phyloP scores from a whole-genome alignment of 2,113 vertebrate genomes.

The Physeter macrocephalus region DNA sequence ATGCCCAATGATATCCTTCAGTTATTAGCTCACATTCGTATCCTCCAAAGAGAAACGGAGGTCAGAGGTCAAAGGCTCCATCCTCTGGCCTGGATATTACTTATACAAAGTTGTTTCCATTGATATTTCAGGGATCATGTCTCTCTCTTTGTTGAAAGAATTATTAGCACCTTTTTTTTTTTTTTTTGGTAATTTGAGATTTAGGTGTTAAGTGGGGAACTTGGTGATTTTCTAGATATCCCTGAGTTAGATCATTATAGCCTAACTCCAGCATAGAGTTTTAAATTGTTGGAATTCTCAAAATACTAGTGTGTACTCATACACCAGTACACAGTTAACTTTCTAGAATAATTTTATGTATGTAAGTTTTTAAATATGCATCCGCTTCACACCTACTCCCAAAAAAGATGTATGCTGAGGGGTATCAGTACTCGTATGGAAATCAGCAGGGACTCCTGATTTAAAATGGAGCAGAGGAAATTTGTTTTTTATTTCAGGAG shows the following conservation, averaged over 20 bases:
- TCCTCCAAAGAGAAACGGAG: neutral
- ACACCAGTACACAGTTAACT: neutral
- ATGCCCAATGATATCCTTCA: neutral
- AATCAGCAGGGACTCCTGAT: neutral
- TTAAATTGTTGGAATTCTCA: neutral
- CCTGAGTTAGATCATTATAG: neutral
- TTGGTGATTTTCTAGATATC: neutral
- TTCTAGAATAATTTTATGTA: neutral
- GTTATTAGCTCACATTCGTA: neutral
- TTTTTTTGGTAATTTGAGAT: neutral
- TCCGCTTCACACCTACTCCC: too few relatives aligned
- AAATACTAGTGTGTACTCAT: neutral
- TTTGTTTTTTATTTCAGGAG: neutral
- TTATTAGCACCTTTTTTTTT: neutral
- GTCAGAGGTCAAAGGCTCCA: neutral
- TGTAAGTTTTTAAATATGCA: neutral
- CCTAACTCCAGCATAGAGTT: neutral
- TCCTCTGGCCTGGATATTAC: neutral
- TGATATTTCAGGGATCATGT: neutral
- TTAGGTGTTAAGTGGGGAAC: neutral
- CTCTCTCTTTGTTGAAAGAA: neutral
- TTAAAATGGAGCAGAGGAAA: neutral
- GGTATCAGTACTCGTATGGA: rapidly evolving
- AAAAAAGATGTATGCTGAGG: neutral
- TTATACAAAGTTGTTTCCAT: neutral